These are phyloP conservation scores for Troides oblongomaculatus DNA, from an alignment of 2,888 invertebrate species.

Conservation along the genomic window DNA sequence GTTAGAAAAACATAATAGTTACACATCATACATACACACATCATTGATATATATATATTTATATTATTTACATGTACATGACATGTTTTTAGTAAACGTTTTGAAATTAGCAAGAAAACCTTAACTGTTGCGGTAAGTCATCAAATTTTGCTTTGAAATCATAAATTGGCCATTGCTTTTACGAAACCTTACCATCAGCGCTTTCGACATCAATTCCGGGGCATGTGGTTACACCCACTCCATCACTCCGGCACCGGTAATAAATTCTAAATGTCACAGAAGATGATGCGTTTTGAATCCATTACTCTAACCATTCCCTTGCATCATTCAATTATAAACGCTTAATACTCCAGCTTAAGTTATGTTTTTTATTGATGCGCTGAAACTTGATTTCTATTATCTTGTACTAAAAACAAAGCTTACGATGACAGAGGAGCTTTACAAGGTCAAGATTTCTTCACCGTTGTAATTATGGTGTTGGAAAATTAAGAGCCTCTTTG, in stretches of 20 bases:
- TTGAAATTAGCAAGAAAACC: neutral
- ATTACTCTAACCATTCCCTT: conserved; percentile 52
- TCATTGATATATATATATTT: no score
- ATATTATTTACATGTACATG: no score
- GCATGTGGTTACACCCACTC: conserved; percentile 53
- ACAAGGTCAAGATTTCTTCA: conserved; percentile 45
- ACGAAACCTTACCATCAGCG: conserved; percentile 20
- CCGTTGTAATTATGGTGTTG: conserved; percentile 48
- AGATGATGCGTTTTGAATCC: conserved; percentile 69
- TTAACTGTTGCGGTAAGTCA: neutral
- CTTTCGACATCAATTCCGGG: conserved; percentile 46
- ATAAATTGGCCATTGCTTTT: neutral
- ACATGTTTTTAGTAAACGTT: neutral
- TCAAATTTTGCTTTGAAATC: neutral
- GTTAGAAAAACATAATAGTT: no score
- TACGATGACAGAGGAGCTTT: conserved; percentile 43
- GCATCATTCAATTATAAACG: conserved; percentile 26
- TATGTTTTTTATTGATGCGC: conserved; percentile 34
- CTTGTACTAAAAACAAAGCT: conserved; percentile 38
- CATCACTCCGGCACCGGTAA: conserved; percentile 64
- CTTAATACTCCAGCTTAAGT: conserved; percentile 36
- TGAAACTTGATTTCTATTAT: conserved; percentile 19
- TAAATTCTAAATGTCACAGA: conserved; percentile 72
- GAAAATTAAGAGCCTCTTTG: conserved; percentile 56
- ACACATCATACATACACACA: no score